Evolutionary conservation across 2,113 vertebrate genomes (phyloP), one percentile per base, ranked within the genome.

Genomic region (Hystrix cristata): DNA sequence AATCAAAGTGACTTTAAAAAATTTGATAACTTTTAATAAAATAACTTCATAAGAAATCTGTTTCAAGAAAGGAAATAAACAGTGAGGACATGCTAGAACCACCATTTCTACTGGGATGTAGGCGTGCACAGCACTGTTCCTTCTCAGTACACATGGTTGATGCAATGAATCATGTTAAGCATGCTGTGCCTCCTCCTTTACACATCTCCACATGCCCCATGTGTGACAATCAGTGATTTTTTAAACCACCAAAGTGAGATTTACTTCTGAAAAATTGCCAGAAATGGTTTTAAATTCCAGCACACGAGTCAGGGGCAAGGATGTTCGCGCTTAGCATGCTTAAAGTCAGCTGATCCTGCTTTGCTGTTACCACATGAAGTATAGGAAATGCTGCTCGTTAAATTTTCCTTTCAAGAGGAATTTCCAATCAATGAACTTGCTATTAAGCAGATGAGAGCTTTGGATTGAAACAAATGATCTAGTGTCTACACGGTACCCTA

Each of bases 401-500:
- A 86, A 48, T 34, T 4, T 86, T 89, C 27, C 27, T 93, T 96
- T 95, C 60, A 97, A 79, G 93, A 79, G n/a, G 43, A 86, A 91
- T 86, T 67, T 29, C 51, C 91, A 48, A 93, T 95, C 78, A 96
- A 91, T 95, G 31, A 76, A 48, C 9, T 72, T 85, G 3, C 38
- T 48, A 59, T 85, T 86, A 97, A 86, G 69, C 53, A 79, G 59
- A 65, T 18, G 29, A 91, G 27, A 64, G 25, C 87, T 81, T 29
- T 93, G 74, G 74, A 74, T 27, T 91, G 88, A 59, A 59, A 55
- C 29, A 57, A 82, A 94, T 80, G 51, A 1, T 60, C 15, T 90
- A 65, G 81, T 69, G 9, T 86, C 65, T 82, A 10, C 15, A 59
- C 1, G 3, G 29, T 57, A 71, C 14, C 81, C 43, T 57, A 60